Percentiles rank a stretch among this genome's conserved stretches.
Conservation (phyloP, 2,888 invertebrate species). For the Sarcophaga rosellei region DNA sequence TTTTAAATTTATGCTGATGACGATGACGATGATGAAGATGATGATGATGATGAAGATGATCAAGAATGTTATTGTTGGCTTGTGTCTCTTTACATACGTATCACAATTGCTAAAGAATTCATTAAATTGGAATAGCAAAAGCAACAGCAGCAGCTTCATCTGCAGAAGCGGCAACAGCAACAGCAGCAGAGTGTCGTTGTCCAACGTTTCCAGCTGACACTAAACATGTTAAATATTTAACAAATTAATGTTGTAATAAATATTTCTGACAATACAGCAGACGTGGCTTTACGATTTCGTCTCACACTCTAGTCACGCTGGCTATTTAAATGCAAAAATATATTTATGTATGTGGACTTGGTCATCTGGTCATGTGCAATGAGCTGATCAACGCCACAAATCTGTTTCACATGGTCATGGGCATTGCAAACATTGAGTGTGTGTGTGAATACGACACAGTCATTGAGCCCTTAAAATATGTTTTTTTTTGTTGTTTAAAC, state of each 20-base stretch:
- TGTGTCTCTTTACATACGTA: neutral
- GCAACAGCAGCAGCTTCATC: neutral
- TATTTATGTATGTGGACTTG: neutral
- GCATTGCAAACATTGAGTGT: too few species aligned
- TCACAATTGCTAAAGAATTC: slow-evolving; percentile 39
- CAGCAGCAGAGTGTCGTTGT: slow-evolving; percentile 50
- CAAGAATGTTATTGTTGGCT: neutral
- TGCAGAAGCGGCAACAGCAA: neutral
- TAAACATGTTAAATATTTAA: slow-evolving; percentile 70
- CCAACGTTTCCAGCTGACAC: slow-evolving; percentile 57
- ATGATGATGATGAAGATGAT: neutral
- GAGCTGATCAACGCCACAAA: slow-evolving; percentile 24
- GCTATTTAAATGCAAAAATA: neutral
- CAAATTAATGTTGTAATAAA: slow-evolving; percentile 70
- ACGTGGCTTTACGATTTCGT: slow-evolving; percentile 53
- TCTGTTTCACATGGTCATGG: neutral
- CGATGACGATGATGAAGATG: neutral
- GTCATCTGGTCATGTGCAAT: neutral
- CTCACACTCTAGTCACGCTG: neutral
- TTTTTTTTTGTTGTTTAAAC: neutral
- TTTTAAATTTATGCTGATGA: neutral
- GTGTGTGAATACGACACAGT: neutral
- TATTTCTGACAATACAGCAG: slow-evolving; percentile 58
- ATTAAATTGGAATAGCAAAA: slow-evolving; percentile 17
- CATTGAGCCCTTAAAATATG: slow-evolving; percentile 46